A percentile compares a stretch with the other conserved stretches of the same genome.
Evolutionary conservation across 2,888 invertebrate genomes (phyloP).

Genomic region (Pachycephus smyrnensis): DNA sequence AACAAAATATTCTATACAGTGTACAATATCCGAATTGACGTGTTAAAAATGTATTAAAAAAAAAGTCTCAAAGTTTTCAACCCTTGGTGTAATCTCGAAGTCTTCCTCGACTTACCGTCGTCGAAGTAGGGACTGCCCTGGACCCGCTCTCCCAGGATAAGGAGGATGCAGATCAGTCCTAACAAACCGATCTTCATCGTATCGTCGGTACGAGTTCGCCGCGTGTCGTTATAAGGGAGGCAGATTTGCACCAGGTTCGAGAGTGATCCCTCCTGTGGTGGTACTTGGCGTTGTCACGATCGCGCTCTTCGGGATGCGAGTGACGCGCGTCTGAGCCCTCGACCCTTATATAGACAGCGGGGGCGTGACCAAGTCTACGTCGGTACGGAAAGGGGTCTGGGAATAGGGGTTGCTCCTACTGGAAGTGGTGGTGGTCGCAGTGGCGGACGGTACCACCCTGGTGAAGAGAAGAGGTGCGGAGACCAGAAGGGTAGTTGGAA

Average conservation of each 20-base stretch:
- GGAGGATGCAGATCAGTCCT: slow-evolving; percentile 46
- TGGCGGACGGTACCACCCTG: not conserved
- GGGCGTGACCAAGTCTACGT: slow-evolving; percentile 51
- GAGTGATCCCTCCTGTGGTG: slow-evolving; percentile 9
- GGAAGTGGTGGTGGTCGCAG: not conserved
- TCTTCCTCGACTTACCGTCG: slow-evolving; percentile 51
- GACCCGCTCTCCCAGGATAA: slow-evolving; percentile 44
- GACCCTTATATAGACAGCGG: slow-evolving; percentile 61
- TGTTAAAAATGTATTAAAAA: not conserved
- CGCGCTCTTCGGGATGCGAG: slow-evolving; percentile 49
- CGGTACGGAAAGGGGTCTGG: slow-evolving; percentile 1
- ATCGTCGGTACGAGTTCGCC: not conserved
- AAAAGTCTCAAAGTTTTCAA: not conserved
- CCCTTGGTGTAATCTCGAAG: not conserved
- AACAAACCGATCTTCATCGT: slow-evolving; percentile 53
- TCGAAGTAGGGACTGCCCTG: slow-evolving; percentile 56
- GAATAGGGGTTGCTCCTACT: slow-evolving; percentile 1
- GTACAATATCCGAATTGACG: not conserved
- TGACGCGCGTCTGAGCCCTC: slow-evolving; percentile 49
- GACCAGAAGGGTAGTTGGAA: not conserved
- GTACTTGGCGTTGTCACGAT: not conserved
- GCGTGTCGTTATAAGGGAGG: not conserved
- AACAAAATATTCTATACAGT: not conserved
- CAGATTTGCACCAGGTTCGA: not conserved
- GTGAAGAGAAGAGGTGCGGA: not conserved